Conservation (phyloP, 2,888 invertebrate genomes). For the Sphaeridia pumilis region DNA sequence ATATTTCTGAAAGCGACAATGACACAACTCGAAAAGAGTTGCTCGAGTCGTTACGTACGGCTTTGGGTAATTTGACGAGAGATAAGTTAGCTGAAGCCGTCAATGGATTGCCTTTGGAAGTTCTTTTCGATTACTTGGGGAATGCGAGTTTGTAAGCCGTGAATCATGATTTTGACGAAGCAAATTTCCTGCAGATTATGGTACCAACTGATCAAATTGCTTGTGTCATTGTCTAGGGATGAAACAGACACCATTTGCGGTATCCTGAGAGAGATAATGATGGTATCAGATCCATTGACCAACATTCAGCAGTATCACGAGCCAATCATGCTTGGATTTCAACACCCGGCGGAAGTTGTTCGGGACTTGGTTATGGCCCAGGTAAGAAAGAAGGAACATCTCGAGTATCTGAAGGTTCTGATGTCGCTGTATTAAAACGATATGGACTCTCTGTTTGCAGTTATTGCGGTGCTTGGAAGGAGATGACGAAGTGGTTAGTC, state of each 20-base stretch:
- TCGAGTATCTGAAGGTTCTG: not conserved
- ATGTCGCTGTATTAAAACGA: not conserved
- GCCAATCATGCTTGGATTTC: slow-evolving; percentile 29
- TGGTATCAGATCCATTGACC: slow-evolving; percentile 24
- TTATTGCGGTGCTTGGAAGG: slow-evolving; percentile 26
- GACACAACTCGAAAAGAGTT: slow-evolving; percentile 17
- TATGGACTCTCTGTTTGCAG: slow-evolving; percentile 20
- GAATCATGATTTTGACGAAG: not conserved
- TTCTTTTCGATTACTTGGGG: slow-evolving; percentile 30
- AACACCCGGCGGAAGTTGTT: slow-evolving; percentile 28
- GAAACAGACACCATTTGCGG: slow-evolving; percentile 29
- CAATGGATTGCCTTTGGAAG: slow-evolving; percentile 20
- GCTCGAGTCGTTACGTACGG: slow-evolving; percentile 25
- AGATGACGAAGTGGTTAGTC: not conserved
- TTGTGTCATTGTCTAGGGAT: slow-evolving; percentile 12
- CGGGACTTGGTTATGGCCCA: slow-evolving; percentile 28
- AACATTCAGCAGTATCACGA: slow-evolving; percentile 28
- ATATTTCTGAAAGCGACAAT: slow-evolving; percentile 5
- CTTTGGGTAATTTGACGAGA: slow-evolving; percentile 22
- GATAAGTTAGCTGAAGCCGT: slow-evolving; percentile 23
- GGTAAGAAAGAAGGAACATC: slow-evolving; percentile 10
- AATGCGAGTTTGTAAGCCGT: slow-evolving; percentile 5
- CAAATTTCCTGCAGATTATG: not conserved
- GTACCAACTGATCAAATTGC: not conserved
- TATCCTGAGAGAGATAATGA: slow-evolving; percentile 31